Conservation (phyloP, 1,140 invertebrate genomes). For the Drosophila asahinai region DNA sequence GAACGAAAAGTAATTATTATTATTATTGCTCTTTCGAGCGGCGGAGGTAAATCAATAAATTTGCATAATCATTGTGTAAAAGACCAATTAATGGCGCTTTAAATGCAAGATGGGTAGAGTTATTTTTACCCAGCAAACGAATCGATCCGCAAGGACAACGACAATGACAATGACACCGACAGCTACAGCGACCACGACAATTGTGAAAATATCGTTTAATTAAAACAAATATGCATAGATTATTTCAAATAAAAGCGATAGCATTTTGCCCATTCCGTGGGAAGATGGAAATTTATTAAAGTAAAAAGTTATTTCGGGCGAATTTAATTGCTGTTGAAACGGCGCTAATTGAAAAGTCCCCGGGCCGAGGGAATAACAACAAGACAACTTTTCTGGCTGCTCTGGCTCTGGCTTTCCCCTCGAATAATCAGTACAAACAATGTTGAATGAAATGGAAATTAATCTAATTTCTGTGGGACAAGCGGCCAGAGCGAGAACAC, state of each 20-base stretch:
- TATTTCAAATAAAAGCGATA: slow-evolving; percentile 12
- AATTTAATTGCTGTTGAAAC: slow-evolving; percentile 40
- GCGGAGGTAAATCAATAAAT: slow-evolving; percentile 48
- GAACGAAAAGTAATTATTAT: slow-evolving; percentile 64
- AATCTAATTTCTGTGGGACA: slow-evolving; percentile 54
- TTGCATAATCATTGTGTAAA: slow-evolving; percentile 48
- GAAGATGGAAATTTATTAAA: slow-evolving; percentile 11
- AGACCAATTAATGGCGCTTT: slow-evolving; percentile 40
- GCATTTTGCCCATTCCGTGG: background rate
- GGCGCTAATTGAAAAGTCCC: slow-evolving; percentile 37
- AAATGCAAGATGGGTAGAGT: slow-evolving; percentile 35
- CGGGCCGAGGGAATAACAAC: slow-evolving; percentile 22
- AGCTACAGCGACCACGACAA: background rate
- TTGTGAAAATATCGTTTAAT: slow-evolving; percentile 48
- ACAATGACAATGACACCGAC: slow-evolving; percentile 1
- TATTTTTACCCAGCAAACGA: slow-evolving; percentile 6
- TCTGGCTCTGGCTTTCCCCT: slow-evolving; percentile 19
- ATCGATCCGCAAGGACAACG: slow-evolving; percentile 20
- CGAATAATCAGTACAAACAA: slow-evolving; percentile 52
- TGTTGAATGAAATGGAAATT: slow-evolving; percentile 61
- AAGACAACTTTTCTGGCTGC: slow-evolving; percentile 24
- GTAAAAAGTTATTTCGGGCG: slow-evolving; percentile 35
- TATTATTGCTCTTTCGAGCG: slow-evolving; percentile 51
- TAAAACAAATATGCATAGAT: slow-evolving; percentile 39
- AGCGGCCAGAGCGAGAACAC: slow-evolving; percentile 23